Evolutionary conservation across 1,140 invertebrate genomes (phyloP).

Genomic region (Hermetia illucens): DNA sequence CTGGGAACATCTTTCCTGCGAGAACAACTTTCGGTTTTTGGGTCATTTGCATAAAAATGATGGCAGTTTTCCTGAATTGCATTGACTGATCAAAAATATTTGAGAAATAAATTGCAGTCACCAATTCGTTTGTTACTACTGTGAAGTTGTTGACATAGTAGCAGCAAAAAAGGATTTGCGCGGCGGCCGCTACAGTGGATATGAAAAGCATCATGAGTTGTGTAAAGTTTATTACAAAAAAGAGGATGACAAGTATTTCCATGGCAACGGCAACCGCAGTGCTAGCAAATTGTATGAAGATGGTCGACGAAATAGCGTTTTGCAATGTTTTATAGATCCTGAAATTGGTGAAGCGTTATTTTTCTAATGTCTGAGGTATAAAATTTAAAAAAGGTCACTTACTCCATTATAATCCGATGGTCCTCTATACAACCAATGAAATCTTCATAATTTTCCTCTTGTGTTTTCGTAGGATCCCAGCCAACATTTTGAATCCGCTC

Average conservation of each 20-base stretch:
- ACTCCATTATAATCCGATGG: conserved; percentile 6
- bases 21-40: conserved; percentile 4
- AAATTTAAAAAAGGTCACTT: too few relatives aligned
- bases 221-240: conserved; percentile 4
- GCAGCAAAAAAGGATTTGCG: conserved; percentile 7
- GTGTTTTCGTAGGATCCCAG: too few relatives aligned
- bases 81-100: conserved; percentile 7
- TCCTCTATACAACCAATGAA: conserved; percentile 5
- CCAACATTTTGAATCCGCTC: conserved; percentile 6
- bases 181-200: conserved; percentile 1
- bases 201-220: conserved; percentile 3
- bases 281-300: conserved; percentile 7
- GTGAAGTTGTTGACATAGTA: conserved; percentile 7
- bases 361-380: too few relatives aligned
- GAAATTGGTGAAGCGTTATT: too few relatives aligned
- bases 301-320: conserved; percentile 6
- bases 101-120: conserved; percentile 7
- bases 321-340: conserved; percentile 6
- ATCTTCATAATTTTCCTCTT: conserved; percentile 6
- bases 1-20: conserved; percentile 7
- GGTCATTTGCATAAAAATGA: conserved; percentile 9
- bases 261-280: conserved; percentile 6
- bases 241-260: conserved; percentile 5
- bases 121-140: conserved; percentile 2
- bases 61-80: conserved; percentile 8